phyloP scores from a whole-genome alignment of 2,113 vertebrate genomes.

The Melanerpes formicivorus region DNA sequence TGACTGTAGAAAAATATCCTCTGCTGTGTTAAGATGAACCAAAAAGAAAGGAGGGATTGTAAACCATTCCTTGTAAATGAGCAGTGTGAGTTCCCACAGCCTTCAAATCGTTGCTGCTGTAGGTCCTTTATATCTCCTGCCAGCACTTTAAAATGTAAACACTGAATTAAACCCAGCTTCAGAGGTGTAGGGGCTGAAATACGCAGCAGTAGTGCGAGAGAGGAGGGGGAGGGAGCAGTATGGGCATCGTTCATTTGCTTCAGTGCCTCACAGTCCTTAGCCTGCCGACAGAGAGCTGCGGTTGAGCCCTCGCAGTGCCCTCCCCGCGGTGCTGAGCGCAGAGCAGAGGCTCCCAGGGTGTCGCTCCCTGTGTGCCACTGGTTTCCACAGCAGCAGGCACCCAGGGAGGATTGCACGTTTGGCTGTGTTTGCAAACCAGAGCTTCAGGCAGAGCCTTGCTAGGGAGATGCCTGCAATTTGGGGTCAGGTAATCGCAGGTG shows the following conservation, averaged over 20 bases:
- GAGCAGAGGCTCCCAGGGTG: not conserved
- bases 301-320: not conserved
- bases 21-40: not conserved
- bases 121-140: not conserved
- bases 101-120: not conserved
- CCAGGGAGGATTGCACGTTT: not conserved
- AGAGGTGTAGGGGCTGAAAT: not conserved
- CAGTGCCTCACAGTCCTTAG: not conserved
- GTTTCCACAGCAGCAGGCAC: not conserved
- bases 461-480: not conserved
- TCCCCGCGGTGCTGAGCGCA: not conserved
- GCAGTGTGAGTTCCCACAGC: not conserved
- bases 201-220: not conserved
- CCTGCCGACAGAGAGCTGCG: not conserved
- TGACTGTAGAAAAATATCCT: not conserved
- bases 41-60: slow-evolving; percentile 3
- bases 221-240: not conserved
- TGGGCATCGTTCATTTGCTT: not conserved
- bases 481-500: not conserved
- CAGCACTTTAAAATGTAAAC: slow-evolving; percentile 12
- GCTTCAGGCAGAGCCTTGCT: slow-evolving; percentile 11
- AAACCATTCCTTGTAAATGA: not conserved
- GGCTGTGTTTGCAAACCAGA: not conserved
- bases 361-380: not conserved
- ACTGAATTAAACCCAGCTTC: slow-evolving; percentile 21